phyloP scores from a whole-genome alignment of 2,888 invertebrate genomes.

The Drosophila formosana region DNA sequence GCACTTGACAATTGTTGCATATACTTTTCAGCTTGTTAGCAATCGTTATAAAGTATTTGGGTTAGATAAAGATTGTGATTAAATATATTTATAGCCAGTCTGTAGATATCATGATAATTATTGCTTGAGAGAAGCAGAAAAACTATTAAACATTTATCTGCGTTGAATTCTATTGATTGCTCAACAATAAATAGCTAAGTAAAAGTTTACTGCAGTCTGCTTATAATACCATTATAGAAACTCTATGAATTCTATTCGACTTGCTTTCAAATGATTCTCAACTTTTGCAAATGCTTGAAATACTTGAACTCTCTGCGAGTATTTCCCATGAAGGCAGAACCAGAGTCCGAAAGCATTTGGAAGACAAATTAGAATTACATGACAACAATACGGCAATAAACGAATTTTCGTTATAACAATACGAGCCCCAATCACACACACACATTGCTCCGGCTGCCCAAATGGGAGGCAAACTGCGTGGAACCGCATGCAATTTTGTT shows the following conservation, averaged over 20 bases:
- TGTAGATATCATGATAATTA: neutral
- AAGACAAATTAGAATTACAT: slow-evolving; percentile 60
- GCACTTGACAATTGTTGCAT: neutral
- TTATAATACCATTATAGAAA: no score
- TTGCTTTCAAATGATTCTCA: slow-evolving; percentile 1
- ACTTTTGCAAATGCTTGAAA: neutral
- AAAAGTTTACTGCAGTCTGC: neutral
- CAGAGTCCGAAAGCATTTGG: slow-evolving; percentile 23
- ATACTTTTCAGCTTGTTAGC: neutral
- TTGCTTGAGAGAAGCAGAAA: neutral
- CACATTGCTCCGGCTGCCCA: neutral
- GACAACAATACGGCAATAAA: slow-evolving; percentile 70
- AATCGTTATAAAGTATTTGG: neutral
- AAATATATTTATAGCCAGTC: neutral
- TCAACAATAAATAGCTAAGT: neutral
- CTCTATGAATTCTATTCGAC: no score
- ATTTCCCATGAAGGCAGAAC: slow-evolving; percentile 7
- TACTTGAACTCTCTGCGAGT: neutral
- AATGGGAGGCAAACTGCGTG: slow-evolving; percentile 56
- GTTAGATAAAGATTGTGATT: neutral
- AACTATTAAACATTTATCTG: neutral
- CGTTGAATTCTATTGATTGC: neutral
- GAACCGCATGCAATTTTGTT: slow-evolving; percentile 72
- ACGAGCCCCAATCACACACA: slow-evolving; percentile 24
- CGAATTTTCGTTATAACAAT: slow-evolving; percentile 64